Evolutionary conservation across 2,888 invertebrate genomes (phyloP), one percentile per base, ranked within the genome.

Genomic region (Dolomedes plantarius): DNA sequence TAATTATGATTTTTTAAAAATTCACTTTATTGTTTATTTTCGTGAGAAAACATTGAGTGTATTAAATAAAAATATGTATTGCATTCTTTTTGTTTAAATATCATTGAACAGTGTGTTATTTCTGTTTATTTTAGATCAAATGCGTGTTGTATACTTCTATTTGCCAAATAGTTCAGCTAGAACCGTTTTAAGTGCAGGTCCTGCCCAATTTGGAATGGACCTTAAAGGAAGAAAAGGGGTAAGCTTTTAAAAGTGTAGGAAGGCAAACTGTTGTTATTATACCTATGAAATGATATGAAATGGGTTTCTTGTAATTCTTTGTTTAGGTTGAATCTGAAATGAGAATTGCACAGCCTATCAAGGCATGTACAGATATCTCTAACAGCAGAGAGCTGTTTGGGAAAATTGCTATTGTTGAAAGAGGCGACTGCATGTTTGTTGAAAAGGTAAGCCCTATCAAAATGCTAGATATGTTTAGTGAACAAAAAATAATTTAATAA

Each of bases 361-460:
- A 94, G 89, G 96, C 91, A 0, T 93, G 93, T 89, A 81, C 89
- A 5, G 92, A 93, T 0, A 91, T 96, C 2, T 90, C 91, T 13
- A 95, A 95, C 90, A 91, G 93, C 6, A 92, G 93, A 0, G 91
- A 93, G 9, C 90, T 97, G 0, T 91, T 91, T 41, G 95, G 95
- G 0, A 95, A 94, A 90, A 95, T 99, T 89, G 96, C 94, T 0
- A 92, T 99, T n/a, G 94, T 97, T 83, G 94, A 95, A 90, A 94
- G 99, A 29, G 98, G 98, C 0, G 95, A 95, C 89, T 99, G 99
- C 91, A 98, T 98, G 93, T 99, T 98, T 91, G 95, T 98, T 1
- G 97, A 98, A 89, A 99, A 99, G 93, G 94, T 93, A 90, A 87
- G 78, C 75, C 1, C n/a, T 7, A 36, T 36, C n/a, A n/a, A n/a